Evolutionary conservation across 2,113 vertebrate species (phyloP), one percentile per base, ranked within the genome.

Genomic region (Sula dactylatra): DNA sequence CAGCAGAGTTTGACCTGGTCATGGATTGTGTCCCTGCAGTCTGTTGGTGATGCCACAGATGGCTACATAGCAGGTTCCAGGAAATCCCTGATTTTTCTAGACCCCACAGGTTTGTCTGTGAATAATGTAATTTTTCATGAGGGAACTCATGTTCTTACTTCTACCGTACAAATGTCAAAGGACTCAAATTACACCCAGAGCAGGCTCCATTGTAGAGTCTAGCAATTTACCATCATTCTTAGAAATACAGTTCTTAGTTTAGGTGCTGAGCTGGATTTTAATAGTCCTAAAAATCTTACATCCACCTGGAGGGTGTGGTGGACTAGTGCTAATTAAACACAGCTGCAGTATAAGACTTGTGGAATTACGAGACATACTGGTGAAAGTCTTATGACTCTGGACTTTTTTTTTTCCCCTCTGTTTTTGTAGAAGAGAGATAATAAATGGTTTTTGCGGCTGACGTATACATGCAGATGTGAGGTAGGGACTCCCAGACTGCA

Each of bases 31-130:
- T 65, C 62, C 24, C 12, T 50, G 55, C 1, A 4, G n/a, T 78
- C 93, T 92, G 13, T 50, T 78, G 83, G 20, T 2, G 16, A 36
- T 78, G 31, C 50, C 58, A 38, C 17, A 62, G 64, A 32, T 64
- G 47, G 19, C 36, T 64, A 18, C 10, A 1, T 31, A 61, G 26
- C 44, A 84, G 24, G 20, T 95, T 83, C 17, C 66, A 86, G 58
- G 45, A 94, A 85, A 93, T 80, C 83, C 40, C 34, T 91, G 67
- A 22, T 90, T 93, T 88, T 94, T 93, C 71, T 89, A 62, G 83
- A 88, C 78, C 40, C 16, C 62, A 32, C 71, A 88, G 31, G 40
- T 79, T 91, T 92, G 34, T 93, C 65, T 80, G 61, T 5, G 6
- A 91, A 54, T 82, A 94, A 89, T 73, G 25, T 69, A 49, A 73